These are phyloP conservation scores for Podabrus alpinus DNA, from an alignment of 2,888 invertebrate species.

Conservation along the genomic window DNA sequence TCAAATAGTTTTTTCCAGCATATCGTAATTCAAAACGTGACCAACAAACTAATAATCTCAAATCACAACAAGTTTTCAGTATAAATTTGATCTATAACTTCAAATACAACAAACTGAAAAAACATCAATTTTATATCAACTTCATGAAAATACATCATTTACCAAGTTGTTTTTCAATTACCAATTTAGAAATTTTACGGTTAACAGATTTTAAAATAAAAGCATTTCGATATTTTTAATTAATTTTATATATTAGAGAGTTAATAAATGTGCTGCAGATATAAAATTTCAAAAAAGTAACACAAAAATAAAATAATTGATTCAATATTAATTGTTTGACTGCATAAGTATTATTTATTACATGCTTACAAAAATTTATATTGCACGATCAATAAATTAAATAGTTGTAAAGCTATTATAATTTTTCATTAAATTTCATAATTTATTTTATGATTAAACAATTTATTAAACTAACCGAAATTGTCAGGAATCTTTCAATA, in stretches of 20 bases:
- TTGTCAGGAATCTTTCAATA: not conserved
- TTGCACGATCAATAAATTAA: not conserved
- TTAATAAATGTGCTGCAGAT: not conserved
- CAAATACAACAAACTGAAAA: constrained; percentile 24
- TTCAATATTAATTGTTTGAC: not conserved
- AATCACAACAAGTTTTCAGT: constrained; percentile 20
- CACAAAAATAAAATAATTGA: too few relatives aligned
- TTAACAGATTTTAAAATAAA: not conserved
- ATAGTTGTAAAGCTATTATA: not conserved
- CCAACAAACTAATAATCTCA: constrained; percentile 37
- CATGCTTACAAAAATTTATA: not conserved
- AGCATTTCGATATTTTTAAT: not conserved
- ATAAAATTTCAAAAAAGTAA: not conserved
- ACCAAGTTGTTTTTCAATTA: not conserved
- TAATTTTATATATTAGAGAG: not conserved
- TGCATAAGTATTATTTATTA: not conserved
- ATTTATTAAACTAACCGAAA: not conserved
- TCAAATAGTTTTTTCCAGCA: constrained; percentile 28
- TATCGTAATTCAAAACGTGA: constrained; percentile 39
- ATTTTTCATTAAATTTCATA: not conserved
- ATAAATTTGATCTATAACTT: constrained; percentile 23
- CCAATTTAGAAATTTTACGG: not conserved
- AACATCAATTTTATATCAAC: constrained; percentile 27
- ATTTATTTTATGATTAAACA: not conserved
- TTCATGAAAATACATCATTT: not conserved